Evolutionary conservation across 2,888 invertebrate genomes (phyloP).

Genomic region (Platycnemis pennipes): DNA sequence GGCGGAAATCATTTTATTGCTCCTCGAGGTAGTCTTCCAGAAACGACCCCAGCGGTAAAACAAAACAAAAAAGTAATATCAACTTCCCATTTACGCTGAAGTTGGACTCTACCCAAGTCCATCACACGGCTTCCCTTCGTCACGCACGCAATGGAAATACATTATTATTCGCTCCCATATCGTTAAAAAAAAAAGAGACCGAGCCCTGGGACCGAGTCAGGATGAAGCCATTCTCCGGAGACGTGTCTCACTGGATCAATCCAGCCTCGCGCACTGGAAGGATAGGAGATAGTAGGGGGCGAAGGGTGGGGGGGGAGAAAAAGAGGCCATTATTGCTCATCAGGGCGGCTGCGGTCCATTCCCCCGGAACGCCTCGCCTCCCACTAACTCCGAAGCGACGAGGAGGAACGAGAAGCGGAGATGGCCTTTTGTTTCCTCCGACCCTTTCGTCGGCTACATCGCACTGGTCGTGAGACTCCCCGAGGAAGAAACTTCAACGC

Average conservation of each 20-base stretch:
- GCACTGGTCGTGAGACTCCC: neutral
- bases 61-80: conserved; percentile 23
- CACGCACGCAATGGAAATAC: conserved; percentile 39
- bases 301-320: neutral
- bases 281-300: neutral
- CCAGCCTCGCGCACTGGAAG: neutral
- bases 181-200: neutral
- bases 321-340: conserved; percentile 23
- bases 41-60: neutral
- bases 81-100: conserved; percentile 1
- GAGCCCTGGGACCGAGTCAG: neutral
- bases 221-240: neutral
- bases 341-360: conserved; percentile 22
- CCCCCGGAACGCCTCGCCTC: neutral
- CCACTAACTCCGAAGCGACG: neutral
- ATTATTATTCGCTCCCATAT: conserved; percentile 28
- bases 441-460: neutral
- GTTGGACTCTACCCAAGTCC: conserved; percentile 19
- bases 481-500: neutral
- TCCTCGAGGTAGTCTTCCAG: neutral
- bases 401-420: neutral
- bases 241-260: neutral
- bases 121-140: neutral
- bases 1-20: neutral
- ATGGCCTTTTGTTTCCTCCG: conserved; percentile 51